Evolutionary conservation across 2,888 invertebrate genomes (phyloP).

Genomic region (Polylopha cassiicola): DNA sequence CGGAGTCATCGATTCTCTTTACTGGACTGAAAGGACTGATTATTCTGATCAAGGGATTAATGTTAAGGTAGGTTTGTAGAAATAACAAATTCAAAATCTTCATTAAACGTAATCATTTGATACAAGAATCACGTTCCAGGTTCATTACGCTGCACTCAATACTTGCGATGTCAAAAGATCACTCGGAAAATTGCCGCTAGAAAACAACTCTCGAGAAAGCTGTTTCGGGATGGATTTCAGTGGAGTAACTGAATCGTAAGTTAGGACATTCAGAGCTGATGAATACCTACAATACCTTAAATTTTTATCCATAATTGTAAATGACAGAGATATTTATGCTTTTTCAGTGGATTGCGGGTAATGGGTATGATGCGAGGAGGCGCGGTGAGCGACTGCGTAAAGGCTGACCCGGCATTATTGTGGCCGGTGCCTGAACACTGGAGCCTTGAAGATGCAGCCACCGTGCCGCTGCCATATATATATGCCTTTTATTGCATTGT

Average conservation of each 20-base stretch:
- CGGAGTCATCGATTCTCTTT: conserved; percentile 39
- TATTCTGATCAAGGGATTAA: conserved; percentile 28
- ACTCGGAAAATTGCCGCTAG: conserved; percentile 26
- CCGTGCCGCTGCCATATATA: conserved; percentile 84
- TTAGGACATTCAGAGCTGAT: background rate
- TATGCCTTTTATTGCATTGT: conserved; percentile 64
- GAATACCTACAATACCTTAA: background rate
- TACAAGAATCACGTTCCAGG: too few species aligned
- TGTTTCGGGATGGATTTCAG: conserved; percentile 50
- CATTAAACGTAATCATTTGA: too few species aligned
- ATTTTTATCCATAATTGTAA: background rate
- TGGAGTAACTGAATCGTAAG: conserved; percentile 43
- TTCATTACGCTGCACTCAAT: conserved; percentile 43
- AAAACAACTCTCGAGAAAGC: conserved; percentile 8
- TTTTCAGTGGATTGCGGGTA: conserved; percentile 66
- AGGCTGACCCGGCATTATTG: conserved; percentile 61
- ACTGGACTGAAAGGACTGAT: conserved; percentile 37
- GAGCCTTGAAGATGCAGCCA: conserved; percentile 84
- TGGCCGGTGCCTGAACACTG: conserved; percentile 84
- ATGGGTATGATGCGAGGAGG: conserved; percentile 79
- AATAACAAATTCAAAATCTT: background rate
- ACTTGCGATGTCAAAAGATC: conserved; percentile 35
- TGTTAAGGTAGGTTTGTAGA: conserved; percentile 38
- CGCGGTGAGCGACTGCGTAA: conserved; percentile 75
- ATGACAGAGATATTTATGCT: background rate